A percentile compares a stretch with the other conserved stretches of the same genome.
Evolutionary conservation across 2,113 vertebrate genomes (phyloP).

Genomic region (Grammomys surdaster): DNA sequence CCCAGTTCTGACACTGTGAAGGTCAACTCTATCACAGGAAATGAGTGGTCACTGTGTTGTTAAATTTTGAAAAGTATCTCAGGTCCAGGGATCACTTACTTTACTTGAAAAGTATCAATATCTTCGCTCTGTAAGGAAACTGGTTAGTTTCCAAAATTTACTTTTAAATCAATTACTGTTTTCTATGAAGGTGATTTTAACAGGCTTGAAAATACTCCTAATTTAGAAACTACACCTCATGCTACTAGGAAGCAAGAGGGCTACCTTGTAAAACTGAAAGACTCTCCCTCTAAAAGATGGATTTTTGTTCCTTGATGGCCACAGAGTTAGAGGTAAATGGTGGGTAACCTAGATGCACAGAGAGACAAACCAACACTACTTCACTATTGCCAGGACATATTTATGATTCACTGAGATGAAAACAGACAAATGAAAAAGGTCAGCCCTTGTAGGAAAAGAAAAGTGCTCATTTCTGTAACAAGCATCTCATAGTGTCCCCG

Average conservation of each 20-base stretch:
- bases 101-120: not conserved
- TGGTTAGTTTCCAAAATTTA: conserved; percentile 13
- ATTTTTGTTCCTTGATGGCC: not conserved
- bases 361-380: not conserved
- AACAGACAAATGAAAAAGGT: not conserved
- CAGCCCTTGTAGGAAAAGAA: not conserved
- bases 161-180: conserved; percentile 22
- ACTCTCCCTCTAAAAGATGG: not conserved
- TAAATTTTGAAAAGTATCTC: conserved; percentile 11
- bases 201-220: conserved; percentile 5
- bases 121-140: conserved; percentile 5
- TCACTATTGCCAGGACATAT: not conserved
- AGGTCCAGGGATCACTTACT: not conserved
- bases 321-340: not conserved
- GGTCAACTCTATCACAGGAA: conserved; percentile 16
- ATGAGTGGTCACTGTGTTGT: not conserved
- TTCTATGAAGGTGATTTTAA: conserved; percentile 18
- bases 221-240: conserved; percentile 1
- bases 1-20: conserved; percentile 41
- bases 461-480: not conserved
- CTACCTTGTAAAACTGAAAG: not conserved
- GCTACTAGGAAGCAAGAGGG: not conserved
- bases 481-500: not conserved
- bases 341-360: not conserved
- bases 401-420: conserved; percentile 17